These are phyloP conservation scores for Eristalinus aeneus DNA, from an alignment of 2,888 invertebrate species.

Conservation along the genomic window DNA sequence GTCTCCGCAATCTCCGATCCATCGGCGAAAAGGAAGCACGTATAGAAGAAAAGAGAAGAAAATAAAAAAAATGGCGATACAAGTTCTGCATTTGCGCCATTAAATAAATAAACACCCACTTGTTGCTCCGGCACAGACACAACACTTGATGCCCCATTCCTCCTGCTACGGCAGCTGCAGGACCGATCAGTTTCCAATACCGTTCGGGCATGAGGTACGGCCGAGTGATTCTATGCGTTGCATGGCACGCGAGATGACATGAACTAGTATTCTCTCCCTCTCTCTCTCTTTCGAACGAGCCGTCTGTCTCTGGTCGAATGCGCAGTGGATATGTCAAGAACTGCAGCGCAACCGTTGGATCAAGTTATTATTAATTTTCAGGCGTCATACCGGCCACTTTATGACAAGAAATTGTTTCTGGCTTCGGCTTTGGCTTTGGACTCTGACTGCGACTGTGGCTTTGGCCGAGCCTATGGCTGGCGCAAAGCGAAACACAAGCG, in stretches of 20 bases:
- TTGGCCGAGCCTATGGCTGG: slow-evolving; percentile 51
- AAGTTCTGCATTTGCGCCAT: slow-evolving; percentile 67
- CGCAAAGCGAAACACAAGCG: slow-evolving; percentile 21
- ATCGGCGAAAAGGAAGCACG: slow-evolving; percentile 22
- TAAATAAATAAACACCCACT: slow-evolving; percentile 71
- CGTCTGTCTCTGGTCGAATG: slow-evolving; percentile 60
- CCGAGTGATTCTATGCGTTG: slow-evolving; percentile 58
- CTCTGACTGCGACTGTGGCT: neutral
- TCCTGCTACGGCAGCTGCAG: slow-evolving; percentile 52
- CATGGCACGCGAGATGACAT: slow-evolving; percentile 67
- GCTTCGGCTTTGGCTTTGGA: neutral
- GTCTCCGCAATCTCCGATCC: slow-evolving; percentile 54
- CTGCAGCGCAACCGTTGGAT: slow-evolving; percentile 68
- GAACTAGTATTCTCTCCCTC: slow-evolving; percentile 25
- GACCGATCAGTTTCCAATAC: slow-evolving; percentile 67
- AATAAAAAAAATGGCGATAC: slow-evolving; percentile 30
- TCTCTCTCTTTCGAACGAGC: slow-evolving; percentile 9
- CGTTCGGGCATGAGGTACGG: slow-evolving; percentile 53
- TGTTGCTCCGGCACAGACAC: slow-evolving; percentile 55
- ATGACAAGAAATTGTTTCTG: slow-evolving; percentile 70
- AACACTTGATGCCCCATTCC: slow-evolving; percentile 66
- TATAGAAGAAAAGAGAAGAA: neutral
- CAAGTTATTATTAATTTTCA: slow-evolving; percentile 71
- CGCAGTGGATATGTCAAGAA: slow-evolving; percentile 69
- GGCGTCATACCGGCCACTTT: slow-evolving; percentile 69